phyloP scores from a whole-genome alignment of 2,888 invertebrate species.

The Catotricha subobsoleta region DNA sequence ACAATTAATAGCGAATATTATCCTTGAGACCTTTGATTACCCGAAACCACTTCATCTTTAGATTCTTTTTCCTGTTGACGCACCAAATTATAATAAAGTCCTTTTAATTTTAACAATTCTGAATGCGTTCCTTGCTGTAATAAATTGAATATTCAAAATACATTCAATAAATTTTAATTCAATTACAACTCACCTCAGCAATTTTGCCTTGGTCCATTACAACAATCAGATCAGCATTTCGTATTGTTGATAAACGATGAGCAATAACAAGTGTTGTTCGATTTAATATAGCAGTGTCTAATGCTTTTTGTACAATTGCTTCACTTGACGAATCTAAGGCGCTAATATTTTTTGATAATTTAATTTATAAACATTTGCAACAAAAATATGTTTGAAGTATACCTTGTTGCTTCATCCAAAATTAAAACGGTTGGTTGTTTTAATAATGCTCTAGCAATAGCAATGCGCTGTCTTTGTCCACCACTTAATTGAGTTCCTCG shows the following conservation, averaged over 20 bases:
- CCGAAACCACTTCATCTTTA: conserved; percentile 9
- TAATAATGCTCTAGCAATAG: conserved; percentile 82
- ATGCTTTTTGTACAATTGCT: conserved; percentile 69
- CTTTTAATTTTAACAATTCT: conserved; percentile 53
- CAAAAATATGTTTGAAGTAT: background rate
- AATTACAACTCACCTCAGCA: conserved; percentile 45
- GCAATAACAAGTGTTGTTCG: conserved; percentile 91
- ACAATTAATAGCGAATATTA: background rate
- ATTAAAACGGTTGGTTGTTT: conserved; percentile 79
- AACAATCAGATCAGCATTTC: conserved; percentile 80
- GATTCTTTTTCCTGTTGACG: conserved; percentile 48
- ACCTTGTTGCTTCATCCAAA: conserved; percentile 91
- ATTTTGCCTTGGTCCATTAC: conserved; percentile 71
- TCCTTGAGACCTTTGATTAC: background rate
- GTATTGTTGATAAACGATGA: conserved; percentile 79
- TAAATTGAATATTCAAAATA: conserved; percentile 1
- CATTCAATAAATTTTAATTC: background rate
- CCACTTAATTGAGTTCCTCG: conserved; percentile 83
- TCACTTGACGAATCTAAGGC: conserved; percentile 88
- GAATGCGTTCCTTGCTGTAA: conserved; percentile 68
- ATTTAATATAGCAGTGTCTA: conserved; percentile 66
- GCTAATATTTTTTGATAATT: conserved; percentile 33
- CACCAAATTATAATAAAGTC: conserved; percentile 71
- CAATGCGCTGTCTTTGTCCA: conserved; percentile 87
- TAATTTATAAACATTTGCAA: background rate